Evolutionary conservation across 2,113 vertebrate species (phyloP).

Genomic region (Camarhynchus parvulus): DNA sequence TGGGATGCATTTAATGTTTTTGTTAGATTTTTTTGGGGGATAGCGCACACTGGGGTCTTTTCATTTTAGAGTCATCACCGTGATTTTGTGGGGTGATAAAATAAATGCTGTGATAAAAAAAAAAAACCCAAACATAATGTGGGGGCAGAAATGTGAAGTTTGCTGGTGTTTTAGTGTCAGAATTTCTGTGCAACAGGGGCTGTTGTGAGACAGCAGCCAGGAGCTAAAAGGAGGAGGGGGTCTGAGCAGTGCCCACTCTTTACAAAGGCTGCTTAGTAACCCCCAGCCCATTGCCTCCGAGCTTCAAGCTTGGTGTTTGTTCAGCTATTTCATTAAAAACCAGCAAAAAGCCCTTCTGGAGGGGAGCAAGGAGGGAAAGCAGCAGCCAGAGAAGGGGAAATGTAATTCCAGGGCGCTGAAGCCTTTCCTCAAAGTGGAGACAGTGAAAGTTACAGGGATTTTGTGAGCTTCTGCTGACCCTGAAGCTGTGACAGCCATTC

Average conservation of each 20-base stretch:
- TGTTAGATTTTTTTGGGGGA: background rate
- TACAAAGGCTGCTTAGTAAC: constrained; percentile 29
- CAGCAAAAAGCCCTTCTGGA: background rate
- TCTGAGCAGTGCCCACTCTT: background rate
- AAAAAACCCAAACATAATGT: background rate
- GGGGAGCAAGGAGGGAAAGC: background rate
- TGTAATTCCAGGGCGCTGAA: background rate
- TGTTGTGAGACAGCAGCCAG: background rate
- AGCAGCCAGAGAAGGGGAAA: background rate
- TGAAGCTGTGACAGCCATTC: background rate
- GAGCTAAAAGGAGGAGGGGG: background rate
- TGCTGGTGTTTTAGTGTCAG: background rate
- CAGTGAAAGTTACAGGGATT: background rate
- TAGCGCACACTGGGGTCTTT: background rate
- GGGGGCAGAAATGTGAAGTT: background rate
- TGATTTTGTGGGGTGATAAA: background rate
- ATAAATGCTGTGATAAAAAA: background rate
- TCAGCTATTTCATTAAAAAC: background rate
- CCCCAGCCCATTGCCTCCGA: background rate
- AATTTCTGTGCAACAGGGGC: background rate
- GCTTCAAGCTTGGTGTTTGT: background rate
- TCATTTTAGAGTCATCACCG: background rate
- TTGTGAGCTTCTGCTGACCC: background rate
- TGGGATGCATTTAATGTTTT: constrained; percentile 33
- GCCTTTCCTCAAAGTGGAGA: background rate